These are phyloP conservation scores for Netelia virgata DNA, from an alignment of 2,888 invertebrate genomes.

Conservation along the genomic window DNA sequence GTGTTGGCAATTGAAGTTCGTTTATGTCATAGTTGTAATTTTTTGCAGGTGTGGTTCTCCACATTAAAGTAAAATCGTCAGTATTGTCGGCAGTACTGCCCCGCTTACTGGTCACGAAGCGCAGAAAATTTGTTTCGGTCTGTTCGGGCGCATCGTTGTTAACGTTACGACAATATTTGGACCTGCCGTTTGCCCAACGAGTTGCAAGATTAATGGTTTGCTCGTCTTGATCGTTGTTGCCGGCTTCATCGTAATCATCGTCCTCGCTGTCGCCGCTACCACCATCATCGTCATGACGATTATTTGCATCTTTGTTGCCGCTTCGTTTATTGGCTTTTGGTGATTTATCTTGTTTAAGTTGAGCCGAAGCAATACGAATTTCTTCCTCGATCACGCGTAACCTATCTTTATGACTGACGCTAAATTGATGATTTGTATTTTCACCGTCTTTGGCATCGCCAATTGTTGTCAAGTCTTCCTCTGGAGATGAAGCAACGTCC, in stretches of 20 bases:
- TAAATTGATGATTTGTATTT: background rate
- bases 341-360: background rate
- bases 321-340: background rate
- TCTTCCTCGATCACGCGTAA: background rate
- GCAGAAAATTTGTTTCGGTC: constrained; percentile 52
- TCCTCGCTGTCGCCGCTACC: constrained; percentile 24
- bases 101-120: constrained; percentile 74
- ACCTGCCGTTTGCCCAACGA: background rate
- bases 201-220: background rate
- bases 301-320: constrained; percentile 11
- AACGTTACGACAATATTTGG: constrained; percentile 19
- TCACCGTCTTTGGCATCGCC: background rate
- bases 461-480: background rate
- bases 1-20: constrained; percentile 77
- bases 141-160: constrained; percentile 32
- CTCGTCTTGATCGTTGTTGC: background rate
- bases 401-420: background rate
- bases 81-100: constrained; percentile 71
- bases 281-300: background rate
- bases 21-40: constrained; percentile 74
- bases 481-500: background rate
- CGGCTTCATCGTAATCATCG: background rate
- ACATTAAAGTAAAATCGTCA: constrained; percentile 80
- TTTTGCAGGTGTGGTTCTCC: constrained; percentile 36
- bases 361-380: background rate